Conservation (phyloP, 2,113 vertebrate genomes). For the Myrmecobius fasciatus region DNA sequence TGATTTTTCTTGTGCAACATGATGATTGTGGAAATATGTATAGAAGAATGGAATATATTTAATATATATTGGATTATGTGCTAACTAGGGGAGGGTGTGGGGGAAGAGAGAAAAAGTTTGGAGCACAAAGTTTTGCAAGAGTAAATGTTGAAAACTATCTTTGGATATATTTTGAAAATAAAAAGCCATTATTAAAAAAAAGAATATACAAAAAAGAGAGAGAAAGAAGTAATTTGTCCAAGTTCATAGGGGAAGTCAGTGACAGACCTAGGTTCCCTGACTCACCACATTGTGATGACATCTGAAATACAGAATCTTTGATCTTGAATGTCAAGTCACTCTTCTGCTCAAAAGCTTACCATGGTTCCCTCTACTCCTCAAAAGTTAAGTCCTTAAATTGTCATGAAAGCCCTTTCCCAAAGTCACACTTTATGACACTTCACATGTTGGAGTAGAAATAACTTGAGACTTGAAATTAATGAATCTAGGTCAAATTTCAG, state of each 20-base stretch:
- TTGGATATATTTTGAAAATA: too few species aligned
- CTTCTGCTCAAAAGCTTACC: not conserved
- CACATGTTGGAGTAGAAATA: not conserved
- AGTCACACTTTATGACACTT: not conserved
- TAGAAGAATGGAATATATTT: too few species aligned
- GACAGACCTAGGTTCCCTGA: not conserved
- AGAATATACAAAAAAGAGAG: too few species aligned
- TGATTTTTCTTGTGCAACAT: too few species aligned
- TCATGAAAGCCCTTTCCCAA: not conserved
- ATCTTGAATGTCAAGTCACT: not conserved
- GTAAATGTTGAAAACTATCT: too few species aligned
- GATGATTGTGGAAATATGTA: too few species aligned
- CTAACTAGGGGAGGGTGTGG: too few species aligned
- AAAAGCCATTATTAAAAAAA: too few species aligned
- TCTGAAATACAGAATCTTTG: not conserved
- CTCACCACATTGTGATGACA: not conserved
- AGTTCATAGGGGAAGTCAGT: not conserved
- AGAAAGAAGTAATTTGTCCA: not conserved
- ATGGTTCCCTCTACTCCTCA: not conserved
- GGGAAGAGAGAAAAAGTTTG: too few species aligned
- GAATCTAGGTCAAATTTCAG: not conserved
- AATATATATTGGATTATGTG: too few species aligned
- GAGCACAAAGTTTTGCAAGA: too few species aligned
- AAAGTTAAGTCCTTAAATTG: not conserved
- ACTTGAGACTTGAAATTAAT: not conserved